Evolutionary conservation across 2,888 invertebrate species (phyloP).

Genomic region (Xanthia icteritia): DNA sequence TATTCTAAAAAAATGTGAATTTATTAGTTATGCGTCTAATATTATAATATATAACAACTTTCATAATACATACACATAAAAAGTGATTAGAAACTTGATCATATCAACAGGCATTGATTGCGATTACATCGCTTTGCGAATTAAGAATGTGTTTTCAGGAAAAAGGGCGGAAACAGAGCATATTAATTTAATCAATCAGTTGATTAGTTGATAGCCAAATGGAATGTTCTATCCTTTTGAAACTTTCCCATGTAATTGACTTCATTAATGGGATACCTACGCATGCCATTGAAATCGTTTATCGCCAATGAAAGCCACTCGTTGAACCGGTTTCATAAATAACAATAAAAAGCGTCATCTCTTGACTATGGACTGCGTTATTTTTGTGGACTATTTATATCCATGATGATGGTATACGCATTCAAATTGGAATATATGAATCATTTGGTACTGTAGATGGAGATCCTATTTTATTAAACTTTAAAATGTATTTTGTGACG

Average conservation of each 20-base stretch:
- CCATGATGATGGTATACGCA: slow-evolving; percentile 40
- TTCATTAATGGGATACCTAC: slow-evolving; percentile 47
- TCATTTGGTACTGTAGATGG: slow-evolving; percentile 29
- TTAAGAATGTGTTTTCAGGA: background rate
- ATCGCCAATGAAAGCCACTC: slow-evolving; percentile 52
- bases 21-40: background rate
- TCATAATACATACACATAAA: background rate
- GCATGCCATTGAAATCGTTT: slow-evolving; percentile 46
- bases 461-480: slow-evolving; percentile 17
- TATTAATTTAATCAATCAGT: background rate
- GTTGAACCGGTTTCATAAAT: slow-evolving; percentile 56
- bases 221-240: slow-evolving; percentile 25
- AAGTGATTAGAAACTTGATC: background rate
- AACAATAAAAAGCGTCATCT: slow-evolving; percentile 60
- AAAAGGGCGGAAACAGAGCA: background rate
- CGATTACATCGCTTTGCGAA: background rate
- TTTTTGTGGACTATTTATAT: slow-evolving; percentile 60
- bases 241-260: slow-evolving; percentile 52
- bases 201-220: slow-evolving; percentile 2
- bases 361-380: slow-evolving; percentile 42
- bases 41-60: background rate
- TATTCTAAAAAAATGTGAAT: background rate
- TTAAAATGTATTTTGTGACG: slow-evolving; percentile 5
- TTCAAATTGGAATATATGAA: slow-evolving; percentile 34
- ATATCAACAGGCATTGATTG: background rate